Percentiles rank a stretch among this genome's conserved stretches.
Conservation (phyloP, 2,113 vertebrate genomes). For the Xenopus tropicalis region DNA sequence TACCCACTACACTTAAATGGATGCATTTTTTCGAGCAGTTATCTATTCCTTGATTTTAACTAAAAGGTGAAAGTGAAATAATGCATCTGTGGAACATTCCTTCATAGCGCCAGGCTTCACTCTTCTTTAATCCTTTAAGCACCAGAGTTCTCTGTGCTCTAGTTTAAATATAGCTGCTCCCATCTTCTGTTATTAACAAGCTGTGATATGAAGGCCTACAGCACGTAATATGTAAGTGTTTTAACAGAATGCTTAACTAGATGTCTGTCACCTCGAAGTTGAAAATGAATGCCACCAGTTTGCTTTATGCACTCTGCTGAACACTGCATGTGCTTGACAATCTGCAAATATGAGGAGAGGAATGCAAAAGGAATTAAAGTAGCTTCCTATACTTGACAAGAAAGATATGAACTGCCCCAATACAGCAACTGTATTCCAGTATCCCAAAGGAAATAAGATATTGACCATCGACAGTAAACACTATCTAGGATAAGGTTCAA, state of each 20-base stretch:
- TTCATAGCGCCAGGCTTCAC: conserved; percentile 33
- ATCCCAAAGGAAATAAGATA: too few species aligned
- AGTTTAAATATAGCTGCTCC: conserved; percentile 46
- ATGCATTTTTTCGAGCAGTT: too few species aligned
- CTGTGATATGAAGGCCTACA: conserved; percentile 7
- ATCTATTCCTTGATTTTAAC: conserved; percentile 5
- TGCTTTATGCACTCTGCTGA: conserved; percentile 23
- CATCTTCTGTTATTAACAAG: conserved; percentile 27
- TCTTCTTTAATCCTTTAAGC: conserved; percentile 46
- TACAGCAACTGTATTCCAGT: too few species aligned
- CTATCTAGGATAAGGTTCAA: too few species aligned
- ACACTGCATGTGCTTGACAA: conserved; percentile 2
- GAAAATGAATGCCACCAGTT: conserved; percentile 36
- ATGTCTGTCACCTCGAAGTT: conserved; percentile 41
- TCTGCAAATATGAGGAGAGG: conserved; percentile 14
- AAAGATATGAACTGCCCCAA: background rate
- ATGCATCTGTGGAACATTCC: conserved; percentile 54
- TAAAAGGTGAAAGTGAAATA: conserved; percentile 50
- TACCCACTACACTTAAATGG: too few species aligned
- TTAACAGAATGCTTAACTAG: conserved; percentile 20
- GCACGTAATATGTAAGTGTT: conserved; percentile 16
- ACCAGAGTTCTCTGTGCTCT: conserved; percentile 28
- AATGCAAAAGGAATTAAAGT: background rate
- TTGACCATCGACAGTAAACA: too few species aligned
- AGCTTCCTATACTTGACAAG: background rate